These are phyloP conservation scores for Chrysolina americana DNA, from an alignment of 2,888 invertebrate species.

Conservation along the genomic window DNA sequence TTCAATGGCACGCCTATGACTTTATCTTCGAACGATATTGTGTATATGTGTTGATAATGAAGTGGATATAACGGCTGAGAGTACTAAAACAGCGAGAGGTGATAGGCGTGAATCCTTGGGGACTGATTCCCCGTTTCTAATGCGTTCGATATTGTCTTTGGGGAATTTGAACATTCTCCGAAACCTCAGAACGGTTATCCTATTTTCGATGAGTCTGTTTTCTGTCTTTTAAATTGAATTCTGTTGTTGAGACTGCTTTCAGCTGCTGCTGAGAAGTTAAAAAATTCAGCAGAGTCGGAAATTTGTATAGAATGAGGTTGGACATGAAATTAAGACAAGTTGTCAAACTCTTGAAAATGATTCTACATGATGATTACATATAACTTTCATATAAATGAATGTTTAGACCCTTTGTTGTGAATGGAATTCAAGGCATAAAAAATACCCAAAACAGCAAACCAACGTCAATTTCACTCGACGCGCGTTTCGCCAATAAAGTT, in stretches of 20 bases:
- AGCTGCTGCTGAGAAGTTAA: neutral
- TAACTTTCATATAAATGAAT: too few relatives aligned
- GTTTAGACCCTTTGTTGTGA: too few relatives aligned
- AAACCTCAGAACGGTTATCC: constrained; percentile 19
- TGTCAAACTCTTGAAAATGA: too few relatives aligned
- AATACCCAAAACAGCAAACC: too few relatives aligned
- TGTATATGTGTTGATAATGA: constrained; percentile 26
- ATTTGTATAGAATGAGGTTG: too few relatives aligned
- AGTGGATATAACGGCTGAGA: constrained; percentile 26
- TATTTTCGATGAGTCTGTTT: constrained; percentile 17
- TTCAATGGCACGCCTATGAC: constrained; percentile 10
- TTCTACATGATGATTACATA: too few relatives aligned
- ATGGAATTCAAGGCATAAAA: too few relatives aligned
- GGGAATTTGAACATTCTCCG: constrained; percentile 22
- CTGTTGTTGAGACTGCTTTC: neutral
- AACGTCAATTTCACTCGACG: too few relatives aligned
- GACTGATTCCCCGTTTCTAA: constrained; percentile 27
- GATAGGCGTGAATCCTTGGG: constrained; percentile 26
- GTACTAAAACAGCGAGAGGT: constrained; percentile 24
- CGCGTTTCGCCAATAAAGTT: too few relatives aligned
- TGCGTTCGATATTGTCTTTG: constrained; percentile 27
- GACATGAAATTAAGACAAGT: too few relatives aligned
- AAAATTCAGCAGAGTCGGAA: too few relatives aligned
- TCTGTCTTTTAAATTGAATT: constrained; percentile 15
- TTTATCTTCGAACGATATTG: constrained; percentile 8